These are phyloP conservation scores for Apus apus DNA, from an alignment of 2,113 vertebrate genomes.

Conservation along the genomic window DNA sequence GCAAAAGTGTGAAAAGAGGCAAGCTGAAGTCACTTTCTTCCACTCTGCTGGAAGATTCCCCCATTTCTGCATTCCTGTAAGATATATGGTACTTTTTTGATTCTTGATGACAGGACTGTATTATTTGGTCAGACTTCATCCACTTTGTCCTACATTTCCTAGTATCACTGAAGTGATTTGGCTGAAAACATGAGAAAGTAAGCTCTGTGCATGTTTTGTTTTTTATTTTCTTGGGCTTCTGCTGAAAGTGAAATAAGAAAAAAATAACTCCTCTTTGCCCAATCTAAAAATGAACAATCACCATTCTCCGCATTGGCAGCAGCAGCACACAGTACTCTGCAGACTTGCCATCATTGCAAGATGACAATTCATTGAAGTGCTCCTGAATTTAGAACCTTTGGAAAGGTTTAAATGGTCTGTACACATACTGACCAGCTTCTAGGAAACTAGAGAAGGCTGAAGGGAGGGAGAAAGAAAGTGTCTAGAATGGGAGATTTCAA, in stretches of 20 bases:
- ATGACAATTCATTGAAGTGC: not conserved
- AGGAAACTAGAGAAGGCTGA: not conserved
- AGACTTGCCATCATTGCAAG: not conserved
- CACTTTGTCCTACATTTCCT: not conserved
- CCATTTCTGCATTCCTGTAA: not conserved
- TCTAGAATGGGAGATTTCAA: not conserved
- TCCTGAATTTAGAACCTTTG: not conserved
- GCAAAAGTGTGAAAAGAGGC: not conserved
- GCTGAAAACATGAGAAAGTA: not conserved
- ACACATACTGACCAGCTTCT: not conserved
- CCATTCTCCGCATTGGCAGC: not conserved
- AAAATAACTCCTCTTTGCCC: not conserved
- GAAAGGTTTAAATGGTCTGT: not conserved
- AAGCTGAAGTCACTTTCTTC: not conserved
- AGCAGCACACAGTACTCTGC: not conserved
- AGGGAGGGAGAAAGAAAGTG: not conserved
- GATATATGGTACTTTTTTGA: not conserved
- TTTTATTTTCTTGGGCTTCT: not conserved
- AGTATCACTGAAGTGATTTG: not conserved
- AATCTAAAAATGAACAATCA: not conserved
- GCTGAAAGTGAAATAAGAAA: not conserved
- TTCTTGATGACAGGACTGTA: not conserved
- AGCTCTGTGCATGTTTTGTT: not conserved
- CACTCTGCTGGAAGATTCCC: not conserved
- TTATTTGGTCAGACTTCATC: not conserved